Conservation (phyloP, 2,113 vertebrate genomes). For the Toxostoma redivivum region DNA sequence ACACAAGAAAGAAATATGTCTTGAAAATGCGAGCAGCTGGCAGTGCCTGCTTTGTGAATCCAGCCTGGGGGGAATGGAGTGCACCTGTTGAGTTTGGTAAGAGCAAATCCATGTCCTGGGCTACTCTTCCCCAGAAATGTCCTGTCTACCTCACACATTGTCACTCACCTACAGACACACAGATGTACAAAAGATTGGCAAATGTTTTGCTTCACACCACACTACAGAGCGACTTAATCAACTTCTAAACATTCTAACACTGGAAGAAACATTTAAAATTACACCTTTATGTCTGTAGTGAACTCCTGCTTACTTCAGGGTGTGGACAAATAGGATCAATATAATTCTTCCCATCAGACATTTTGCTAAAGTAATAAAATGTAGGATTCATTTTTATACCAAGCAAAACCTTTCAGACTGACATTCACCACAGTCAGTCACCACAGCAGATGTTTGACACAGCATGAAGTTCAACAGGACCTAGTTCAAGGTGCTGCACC, state of each 20-base stretch:
- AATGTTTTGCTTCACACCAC: neutral
- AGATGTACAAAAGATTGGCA: neutral
- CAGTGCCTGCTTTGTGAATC: neutral
- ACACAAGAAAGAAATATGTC: neutral
- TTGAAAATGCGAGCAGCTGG: slow-evolving; percentile 38
- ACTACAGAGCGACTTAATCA: neutral
- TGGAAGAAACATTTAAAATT: neutral
- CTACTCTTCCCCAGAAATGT: rapidly evolving
- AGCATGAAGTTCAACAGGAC: neutral
- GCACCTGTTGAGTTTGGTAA: slow-evolving; percentile 28
- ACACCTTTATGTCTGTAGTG: neutral
- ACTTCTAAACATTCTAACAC: neutral
- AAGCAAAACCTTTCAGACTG: neutral
- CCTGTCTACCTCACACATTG: neutral
- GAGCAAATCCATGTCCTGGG: neutral
- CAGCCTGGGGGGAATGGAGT: slow-evolving; percentile 50
- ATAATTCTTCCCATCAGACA: neutral
- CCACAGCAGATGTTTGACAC: neutral
- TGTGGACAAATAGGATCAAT: neutral
- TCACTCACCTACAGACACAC: rapidly evolving
- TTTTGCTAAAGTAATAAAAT: neutral
- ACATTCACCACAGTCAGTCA: neutral
- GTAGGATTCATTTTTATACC: neutral
- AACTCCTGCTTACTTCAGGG: neutral
- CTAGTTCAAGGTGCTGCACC: neutral